Base-by-base conservation (phyloP, 2,797 vertebrate genomes). In the Pyrocephalus nanus region DNA sequence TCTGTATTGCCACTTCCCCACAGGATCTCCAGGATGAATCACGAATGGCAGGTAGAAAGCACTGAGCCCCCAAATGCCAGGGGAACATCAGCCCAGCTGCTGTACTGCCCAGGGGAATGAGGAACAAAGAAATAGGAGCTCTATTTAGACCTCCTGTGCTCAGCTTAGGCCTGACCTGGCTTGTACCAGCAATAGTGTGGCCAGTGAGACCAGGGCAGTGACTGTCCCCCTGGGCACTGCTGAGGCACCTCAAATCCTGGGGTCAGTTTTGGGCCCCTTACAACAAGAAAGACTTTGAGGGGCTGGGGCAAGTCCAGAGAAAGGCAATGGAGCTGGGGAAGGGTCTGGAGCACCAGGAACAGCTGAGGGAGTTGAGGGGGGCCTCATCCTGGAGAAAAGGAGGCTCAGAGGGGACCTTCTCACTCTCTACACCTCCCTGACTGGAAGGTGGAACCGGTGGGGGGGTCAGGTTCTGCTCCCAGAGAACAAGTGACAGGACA, bases 261-360 rank as follows among this genome's bases (percentile, higher is more conserved):
- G 20, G 13, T 5, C 38, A 40, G 5, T 3, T 66, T 12, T 16
- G 66, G 45, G 26, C 0, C 25, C 0, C 20, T 11, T 51, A 25
- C 5, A 16, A 2, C 2, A 36, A 38, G 34, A n/a, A 57, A 12
- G 23, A 3, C 8, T 5, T 8, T 20, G 70, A 70, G 23, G 29
- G 2, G 11, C 4, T 82, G 78, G 23, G 57, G 29, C 0, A 0
- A 25, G 12, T 57, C 9, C 2, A 34, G 71, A 3, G 2, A 45
- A 23, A 6, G 13, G 26, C 34, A 54, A 32, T 0, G 0, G 60
- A 72, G n/a, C n/a, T 77, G 66, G 34, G 8, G 22, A 83, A 40
- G 15, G n/a, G 3, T 1, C 2, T 65, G 65, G n/a, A 6, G 29
- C 25, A 0, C 8, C 25, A 25, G 51, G 17, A 55, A 3, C 0